A percentile compares a stretch with the other conserved stretches of the same genome.
Conservation (phyloP, 1,140 invertebrate genomes). For the Druon quercuslanigerum region DNA sequence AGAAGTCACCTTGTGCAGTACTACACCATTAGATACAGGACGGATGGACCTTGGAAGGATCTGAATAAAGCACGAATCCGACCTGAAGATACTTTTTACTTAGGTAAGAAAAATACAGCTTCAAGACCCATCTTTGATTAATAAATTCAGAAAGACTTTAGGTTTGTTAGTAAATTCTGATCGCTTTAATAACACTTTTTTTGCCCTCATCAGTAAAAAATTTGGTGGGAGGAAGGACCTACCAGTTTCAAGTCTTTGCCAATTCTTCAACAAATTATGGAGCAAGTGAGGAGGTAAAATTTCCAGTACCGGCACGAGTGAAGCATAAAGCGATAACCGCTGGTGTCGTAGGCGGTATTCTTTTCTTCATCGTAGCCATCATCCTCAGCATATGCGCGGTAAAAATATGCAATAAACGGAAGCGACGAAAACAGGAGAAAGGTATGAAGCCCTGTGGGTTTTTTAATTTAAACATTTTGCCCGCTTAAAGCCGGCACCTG, state of each 20-base stretch:
- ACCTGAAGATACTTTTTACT: slow-evolving; percentile 90
- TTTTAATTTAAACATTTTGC: slow-evolving; percentile 30
- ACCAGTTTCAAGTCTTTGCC: slow-evolving; percentile 92
- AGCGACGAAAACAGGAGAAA: slow-evolving; percentile 97
- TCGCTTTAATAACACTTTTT: slow-evolving; percentile 2
- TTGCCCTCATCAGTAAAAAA: slow-evolving; percentile 86
- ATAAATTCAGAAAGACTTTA: background rate
- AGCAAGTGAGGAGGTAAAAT: slow-evolving; percentile 89
- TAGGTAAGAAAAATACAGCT: slow-evolving; percentile 77
- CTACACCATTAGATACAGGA: slow-evolving; percentile 94
- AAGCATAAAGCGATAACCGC: slow-evolving; percentile 95
- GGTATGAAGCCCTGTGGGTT: slow-evolving; percentile 78
- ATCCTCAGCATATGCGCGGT: slow-evolving; percentile 96
- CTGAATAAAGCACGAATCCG: slow-evolving; percentile 91
- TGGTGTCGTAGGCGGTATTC: slow-evolving; percentile 93
- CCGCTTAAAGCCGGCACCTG: slow-evolving; percentile 53
- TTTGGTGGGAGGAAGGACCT: slow-evolving; percentile 90
- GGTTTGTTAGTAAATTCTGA: too few species aligned
- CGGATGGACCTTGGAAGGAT: slow-evolving; percentile 90
- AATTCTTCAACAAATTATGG: slow-evolving; percentile 89
- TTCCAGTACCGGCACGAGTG: slow-evolving; percentile 89
- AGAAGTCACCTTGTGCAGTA: slow-evolving; percentile 87
- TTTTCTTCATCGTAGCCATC: slow-evolving; percentile 97
- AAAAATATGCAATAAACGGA: slow-evolving; percentile 97
- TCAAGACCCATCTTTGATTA: background rate